Evolutionary conservation across 2,888 invertebrate genomes (phyloP), one percentile per base, ranked within the genome.

Genomic region (Sinodicranocentrus sp.): DNA sequence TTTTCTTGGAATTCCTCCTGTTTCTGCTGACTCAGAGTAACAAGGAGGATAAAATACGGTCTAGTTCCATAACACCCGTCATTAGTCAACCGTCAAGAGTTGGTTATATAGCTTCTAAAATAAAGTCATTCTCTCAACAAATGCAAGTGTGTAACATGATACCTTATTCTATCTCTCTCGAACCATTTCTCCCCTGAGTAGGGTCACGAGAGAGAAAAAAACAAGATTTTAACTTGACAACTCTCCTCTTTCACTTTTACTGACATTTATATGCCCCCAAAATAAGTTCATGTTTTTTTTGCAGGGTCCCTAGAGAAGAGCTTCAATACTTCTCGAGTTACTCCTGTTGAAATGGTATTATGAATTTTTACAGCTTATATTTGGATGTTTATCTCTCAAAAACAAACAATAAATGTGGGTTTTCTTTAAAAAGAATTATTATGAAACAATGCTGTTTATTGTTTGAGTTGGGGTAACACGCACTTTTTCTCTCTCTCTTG

Each of bases 321-420:
- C 33, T n/a, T n/a, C n/a, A 33, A 33, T 48, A n/a, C 3, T 13
- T 48, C 48, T 48, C 48, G 17, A 48, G 15, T 48, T 48, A 48
- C 48, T n/a, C 17, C 17, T n/a, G 48, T 48, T 8, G 15, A 48
- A 48, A 48, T 48, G 48, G 48, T 48, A n/a, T n/a, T n/a, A n/a
- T 48, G 48, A 48, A 48, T 33, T 33, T 33, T 33, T 33, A 2
- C 23, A 13, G 59, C 25, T 25, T 59, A 59, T 59, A 59, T 59
- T 59, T 59, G 23, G 59, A 59, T 59, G 59, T 59, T 59, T 59
- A 59, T 59, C 59, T 10, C 48, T 48, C 48, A 17, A 48, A n/a
- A 48, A 48, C 48, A 48, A 48, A 48, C 48, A 48, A 48, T 48
- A 48, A 48, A 48, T 48, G 48, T 48, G 48, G 48, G 48, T 17